Evolutionary conservation across 37 sponge, comb jelly and placozoan species (phyloP).

Genomic region (Ianthella basta): DNA sequence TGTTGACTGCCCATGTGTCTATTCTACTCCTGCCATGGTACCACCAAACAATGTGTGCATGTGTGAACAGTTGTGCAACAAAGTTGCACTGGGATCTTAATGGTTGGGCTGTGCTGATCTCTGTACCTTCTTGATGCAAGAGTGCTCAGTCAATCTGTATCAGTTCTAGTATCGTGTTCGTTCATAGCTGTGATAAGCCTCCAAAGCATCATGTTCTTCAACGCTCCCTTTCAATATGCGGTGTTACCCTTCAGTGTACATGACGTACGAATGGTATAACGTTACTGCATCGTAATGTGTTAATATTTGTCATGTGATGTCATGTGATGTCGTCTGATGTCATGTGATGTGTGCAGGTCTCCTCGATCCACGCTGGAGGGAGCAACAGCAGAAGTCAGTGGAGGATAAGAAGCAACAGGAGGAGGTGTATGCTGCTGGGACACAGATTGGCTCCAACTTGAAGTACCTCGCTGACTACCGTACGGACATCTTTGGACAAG

Average conservation of each 20-base stretch:
- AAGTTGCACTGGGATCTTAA: too few relatives aligned
- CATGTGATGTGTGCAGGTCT: conserved; percentile 62
- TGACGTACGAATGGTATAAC: too few relatives aligned
- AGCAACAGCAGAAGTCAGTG: conserved; percentile 58
- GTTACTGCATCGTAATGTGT: background rate
- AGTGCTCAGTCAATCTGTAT: too few relatives aligned
- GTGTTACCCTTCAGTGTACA: too few relatives aligned
- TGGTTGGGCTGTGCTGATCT: too few relatives aligned
- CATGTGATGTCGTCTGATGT: background rate
- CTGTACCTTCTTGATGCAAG: too few relatives aligned
- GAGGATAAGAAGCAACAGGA: conserved; percentile 82
- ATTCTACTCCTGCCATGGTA: background rate
- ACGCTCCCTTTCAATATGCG: too few relatives aligned
- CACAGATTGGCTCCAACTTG: conserved; percentile 73
- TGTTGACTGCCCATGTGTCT: background rate
- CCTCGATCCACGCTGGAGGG: conserved; percentile 90
- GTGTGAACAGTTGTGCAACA: too few relatives aligned
- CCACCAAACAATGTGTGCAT: too few relatives aligned
- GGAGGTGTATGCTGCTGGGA: conserved; percentile 82
- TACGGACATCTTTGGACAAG: conserved; percentile 95
- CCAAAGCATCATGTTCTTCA: too few relatives aligned
- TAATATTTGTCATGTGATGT: background rate
- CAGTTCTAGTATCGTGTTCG: too few relatives aligned
- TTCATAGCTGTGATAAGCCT: too few relatives aligned
- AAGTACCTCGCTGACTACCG: conserved; percentile 83